Conservation (phyloP, 2,113 vertebrate genomes). For the Microcebus murinus region DNA sequence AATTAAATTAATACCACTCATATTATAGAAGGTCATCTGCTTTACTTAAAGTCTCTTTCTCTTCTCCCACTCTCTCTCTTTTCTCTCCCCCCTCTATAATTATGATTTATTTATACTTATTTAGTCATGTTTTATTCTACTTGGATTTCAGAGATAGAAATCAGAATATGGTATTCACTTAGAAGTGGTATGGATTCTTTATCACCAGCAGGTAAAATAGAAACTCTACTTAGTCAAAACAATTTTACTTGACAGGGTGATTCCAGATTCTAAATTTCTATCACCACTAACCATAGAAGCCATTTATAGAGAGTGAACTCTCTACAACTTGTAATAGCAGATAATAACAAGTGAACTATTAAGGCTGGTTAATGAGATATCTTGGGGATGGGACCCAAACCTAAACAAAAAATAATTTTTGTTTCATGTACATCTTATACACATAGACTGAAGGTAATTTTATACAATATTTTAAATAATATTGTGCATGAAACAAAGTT, state of each 20-base stretch:
- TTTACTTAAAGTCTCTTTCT: neutral
- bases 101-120: too few species aligned
- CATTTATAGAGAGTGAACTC: neutral
- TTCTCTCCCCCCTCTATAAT: neutral
- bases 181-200: neutral
- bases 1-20: neutral
- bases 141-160: neutral
- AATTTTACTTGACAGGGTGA: neutral
- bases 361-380: neutral
- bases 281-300: neutral
- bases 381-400: too few species aligned
- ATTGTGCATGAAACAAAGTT: too few species aligned
- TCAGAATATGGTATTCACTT: neutral
- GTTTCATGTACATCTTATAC: too few species aligned
- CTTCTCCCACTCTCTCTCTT: neutral
- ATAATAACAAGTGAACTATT: neutral
- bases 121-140: too few species aligned
- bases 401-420: too few species aligned
- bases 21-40: neutral
- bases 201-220: neutral
- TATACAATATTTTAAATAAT: too few species aligned
- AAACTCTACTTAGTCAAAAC: neutral
- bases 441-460: too few species aligned
- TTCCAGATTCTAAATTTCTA: neutral
- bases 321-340: too few species aligned